Percentiles rank a stretch among this genome's conserved stretches.
These are phyloP conservation scores for Acanthosepion pharaonis DNA, from an alignment of 2,888 invertebrate species.

Conservation along the genomic window DNA sequence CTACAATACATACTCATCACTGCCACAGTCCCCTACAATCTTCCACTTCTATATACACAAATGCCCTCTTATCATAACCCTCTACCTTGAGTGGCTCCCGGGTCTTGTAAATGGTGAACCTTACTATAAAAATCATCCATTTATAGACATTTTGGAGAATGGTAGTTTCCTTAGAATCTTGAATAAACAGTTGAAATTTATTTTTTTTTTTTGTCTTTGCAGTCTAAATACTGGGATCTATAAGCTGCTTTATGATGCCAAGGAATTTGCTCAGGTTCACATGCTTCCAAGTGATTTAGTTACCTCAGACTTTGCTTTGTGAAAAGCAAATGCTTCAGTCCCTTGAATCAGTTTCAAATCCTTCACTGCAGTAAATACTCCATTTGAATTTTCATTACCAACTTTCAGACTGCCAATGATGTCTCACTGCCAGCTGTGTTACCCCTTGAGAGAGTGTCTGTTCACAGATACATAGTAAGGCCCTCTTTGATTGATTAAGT, in stretches of 20 bases:
- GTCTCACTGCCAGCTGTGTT: no score
- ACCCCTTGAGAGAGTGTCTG: no score
- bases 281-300: slow-evolving; percentile 93
- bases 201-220: slow-evolving; percentile 54
- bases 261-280: slow-evolving; percentile 89
- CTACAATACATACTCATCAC: no score
- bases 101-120: no score
- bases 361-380: not conserved
- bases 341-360: slow-evolving; percentile 48
- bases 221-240: slow-evolving; percentile 91
- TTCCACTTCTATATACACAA: no score
- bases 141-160: not conserved
- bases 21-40: no score
- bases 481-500: no score
- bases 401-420: not conserved
- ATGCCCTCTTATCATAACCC: no score
- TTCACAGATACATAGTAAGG: no score
- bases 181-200: not conserved
- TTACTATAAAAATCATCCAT: not conserved
- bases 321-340: slow-evolving; percentile 80
- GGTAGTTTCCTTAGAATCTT: not conserved
- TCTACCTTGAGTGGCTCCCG: no score
- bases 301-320: slow-evolving; percentile 88
- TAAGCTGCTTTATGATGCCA: slow-evolving; percentile 88
- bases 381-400: not conserved